Conservation (phyloP, 92 coral and sea anemone genomes). For the Montipora capitata region DNA sequence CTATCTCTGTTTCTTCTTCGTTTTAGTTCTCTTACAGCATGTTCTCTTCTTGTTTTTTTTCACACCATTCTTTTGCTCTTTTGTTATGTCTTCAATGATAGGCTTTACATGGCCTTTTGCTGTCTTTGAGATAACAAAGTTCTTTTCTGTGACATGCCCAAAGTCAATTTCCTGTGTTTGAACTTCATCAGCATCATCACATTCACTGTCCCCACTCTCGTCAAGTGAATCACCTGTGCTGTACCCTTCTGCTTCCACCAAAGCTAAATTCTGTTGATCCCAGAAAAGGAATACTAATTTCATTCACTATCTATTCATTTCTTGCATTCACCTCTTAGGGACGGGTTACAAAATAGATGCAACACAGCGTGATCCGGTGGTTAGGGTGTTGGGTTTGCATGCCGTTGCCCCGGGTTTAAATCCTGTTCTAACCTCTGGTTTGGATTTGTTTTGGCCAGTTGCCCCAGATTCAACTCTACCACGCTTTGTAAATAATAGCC, state of each 20-base stretch:
- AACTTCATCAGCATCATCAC: conserved; percentile 61
- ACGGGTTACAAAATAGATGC: no score
- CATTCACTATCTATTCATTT: no score
- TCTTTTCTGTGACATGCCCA: conserved; percentile 81
- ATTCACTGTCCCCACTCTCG: conserved; percentile 54
- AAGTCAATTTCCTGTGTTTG: conserved; percentile 61
- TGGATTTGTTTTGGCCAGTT: no score
- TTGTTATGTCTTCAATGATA: conserved; percentile 74
- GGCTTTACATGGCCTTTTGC: conserved; percentile 67
- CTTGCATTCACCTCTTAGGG: no score
- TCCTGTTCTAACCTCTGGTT: no score
- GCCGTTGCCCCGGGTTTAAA: no score
- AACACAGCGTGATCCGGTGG: no score
- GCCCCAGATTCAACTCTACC: no score
- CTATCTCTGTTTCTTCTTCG: conserved; percentile 32
- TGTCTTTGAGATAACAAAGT: conserved; percentile 73
- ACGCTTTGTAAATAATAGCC: no score
- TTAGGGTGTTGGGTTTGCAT: no score
- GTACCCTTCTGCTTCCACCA: conserved; percentile 75
- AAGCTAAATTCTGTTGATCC: conserved; percentile 74
- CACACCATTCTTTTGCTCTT: background rate
- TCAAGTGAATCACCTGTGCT: conserved; percentile 42
- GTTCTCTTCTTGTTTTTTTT: conserved; percentile 32
- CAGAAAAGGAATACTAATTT: background rate
- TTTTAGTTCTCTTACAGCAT: conserved; percentile 1